Evolutionary conservation across 2,113 vertebrate genomes (phyloP).

Genomic region (Drymodes brunneopygia): DNA sequence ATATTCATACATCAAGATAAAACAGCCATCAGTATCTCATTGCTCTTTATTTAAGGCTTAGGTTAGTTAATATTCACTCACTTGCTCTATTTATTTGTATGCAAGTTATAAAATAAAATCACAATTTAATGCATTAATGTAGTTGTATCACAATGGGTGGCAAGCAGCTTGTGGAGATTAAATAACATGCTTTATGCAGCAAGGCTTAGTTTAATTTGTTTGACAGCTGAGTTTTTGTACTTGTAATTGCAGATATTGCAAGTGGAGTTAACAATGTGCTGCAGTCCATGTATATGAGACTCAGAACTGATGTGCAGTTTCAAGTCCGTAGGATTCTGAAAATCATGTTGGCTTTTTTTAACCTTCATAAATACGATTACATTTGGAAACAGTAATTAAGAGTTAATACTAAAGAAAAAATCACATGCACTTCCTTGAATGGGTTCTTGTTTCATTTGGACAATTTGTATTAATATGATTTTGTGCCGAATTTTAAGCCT

Average conservation of each 20-base stretch:
- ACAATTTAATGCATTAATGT: conserved; percentile 35
- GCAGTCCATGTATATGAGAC: not conserved
- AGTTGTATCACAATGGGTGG: not conserved
- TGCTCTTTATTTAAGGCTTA: conserved; percentile 31
- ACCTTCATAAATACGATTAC: not conserved
- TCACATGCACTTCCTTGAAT: not conserved
- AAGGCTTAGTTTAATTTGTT: conserved; percentile 39
- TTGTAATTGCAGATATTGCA: not conserved
- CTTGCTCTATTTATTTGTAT: conserved; percentile 13
- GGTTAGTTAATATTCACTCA: not conserved
- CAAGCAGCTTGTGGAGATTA: conserved; percentile 57
- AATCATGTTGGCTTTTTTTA: not conserved
- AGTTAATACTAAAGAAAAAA: not conserved
- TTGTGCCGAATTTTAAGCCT: not conserved
- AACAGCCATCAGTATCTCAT: not conserved
- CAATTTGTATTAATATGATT: not conserved
- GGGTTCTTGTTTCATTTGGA: not conserved
- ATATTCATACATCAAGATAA: not conserved
- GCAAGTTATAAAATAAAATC: conserved; percentile 42
- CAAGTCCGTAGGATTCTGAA: not conserved
- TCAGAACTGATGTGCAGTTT: not conserved
- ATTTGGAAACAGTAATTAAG: not conserved
- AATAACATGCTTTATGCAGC: conserved; percentile 24
- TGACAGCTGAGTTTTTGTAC: conserved; percentile 6
- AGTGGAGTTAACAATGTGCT: not conserved